Evolutionary conservation across 2,888 invertebrate species (phyloP), one percentile per base, ranked within the genome.

Genomic region (Orthonevra nobilis): DNA sequence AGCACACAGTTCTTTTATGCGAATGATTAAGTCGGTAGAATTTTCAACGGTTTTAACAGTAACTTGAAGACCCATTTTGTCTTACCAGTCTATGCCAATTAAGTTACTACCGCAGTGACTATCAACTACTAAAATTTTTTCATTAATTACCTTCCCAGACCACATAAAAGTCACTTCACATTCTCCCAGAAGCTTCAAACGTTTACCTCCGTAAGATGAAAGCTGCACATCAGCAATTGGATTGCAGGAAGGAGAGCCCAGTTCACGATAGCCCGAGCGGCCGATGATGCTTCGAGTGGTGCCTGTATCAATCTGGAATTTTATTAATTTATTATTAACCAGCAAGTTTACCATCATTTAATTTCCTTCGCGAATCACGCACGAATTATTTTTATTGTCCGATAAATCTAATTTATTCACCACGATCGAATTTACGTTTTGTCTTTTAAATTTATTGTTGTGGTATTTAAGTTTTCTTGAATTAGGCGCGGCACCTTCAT

Each of bases 111-210:
- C 38, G 14, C 20, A 23, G n/a, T 38, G 3, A 15, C 54, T 40
- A 40, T 52, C 17, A 17, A 56, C 54, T 26, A 56, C 54, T 19
- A n/a, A 40, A 40, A 28, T 28, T 40, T 28, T 40, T 10, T 56
- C 38, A 10, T 38, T n/a, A 15, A 36, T 23, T 12, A 50, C 34
- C 32, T 50, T 50, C 12, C 36, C 52, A 36, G 23, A 34, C 36
- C 34, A 38, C 15, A 4, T 1, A 7, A 54, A 20, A 4, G 1
- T 3, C 14, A 54, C 54, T 23, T 54, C 54, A 15, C 36, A 38
- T 54, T 54, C 38, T 28, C 54, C 26, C 7, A 54, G n/a, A 2
- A 38, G 28, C 3, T 38, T 38, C 0, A 54, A 17, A n/a, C 9
- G 9, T 2, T 26, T 19, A 10, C 52, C 26, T 9, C 52, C 36